Evolutionary conservation across 2,113 vertebrate genomes (phyloP).

Genomic region (Ia io): DNA sequence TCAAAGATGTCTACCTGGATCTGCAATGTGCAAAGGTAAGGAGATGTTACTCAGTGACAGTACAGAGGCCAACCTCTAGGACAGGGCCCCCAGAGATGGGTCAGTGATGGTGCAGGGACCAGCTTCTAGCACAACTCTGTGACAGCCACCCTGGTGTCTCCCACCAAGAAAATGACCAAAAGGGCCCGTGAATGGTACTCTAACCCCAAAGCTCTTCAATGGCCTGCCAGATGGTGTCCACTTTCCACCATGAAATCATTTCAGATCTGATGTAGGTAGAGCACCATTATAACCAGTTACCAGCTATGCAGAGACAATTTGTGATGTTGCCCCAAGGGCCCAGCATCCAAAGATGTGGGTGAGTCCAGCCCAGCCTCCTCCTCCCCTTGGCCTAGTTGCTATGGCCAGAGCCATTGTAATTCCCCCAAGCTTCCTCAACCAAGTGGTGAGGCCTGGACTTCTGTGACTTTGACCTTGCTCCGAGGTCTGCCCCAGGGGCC

Average conservation of each 20-base stretch:
- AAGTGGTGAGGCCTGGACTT: not conserved
- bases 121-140: not conserved
- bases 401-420: not conserved
- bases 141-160: not conserved
- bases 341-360: not conserved
- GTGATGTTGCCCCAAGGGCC: not conserved
- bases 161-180: not conserved
- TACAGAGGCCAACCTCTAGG: not conserved
- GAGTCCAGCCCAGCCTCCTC: not conserved
- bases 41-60: not conserved
- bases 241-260: not conserved
- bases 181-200: too few relatives aligned
- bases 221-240: not conserved
- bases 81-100: not conserved
- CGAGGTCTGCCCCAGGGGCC: not conserved
- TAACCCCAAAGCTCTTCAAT: not conserved
- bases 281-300: not conserved
- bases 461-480: not conserved
- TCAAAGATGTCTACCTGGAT: conserved; percentile 87
- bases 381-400: not conserved
- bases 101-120: not conserved
- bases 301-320: not conserved
- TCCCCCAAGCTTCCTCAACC: not conserved
- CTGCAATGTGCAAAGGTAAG: conserved; percentile 71
- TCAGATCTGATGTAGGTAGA: not conserved